Evolutionary conservation across 2,888 invertebrate species (phyloP), one percentile per base, ranked within the genome.

Genomic region (Elysia crispata): DNA sequence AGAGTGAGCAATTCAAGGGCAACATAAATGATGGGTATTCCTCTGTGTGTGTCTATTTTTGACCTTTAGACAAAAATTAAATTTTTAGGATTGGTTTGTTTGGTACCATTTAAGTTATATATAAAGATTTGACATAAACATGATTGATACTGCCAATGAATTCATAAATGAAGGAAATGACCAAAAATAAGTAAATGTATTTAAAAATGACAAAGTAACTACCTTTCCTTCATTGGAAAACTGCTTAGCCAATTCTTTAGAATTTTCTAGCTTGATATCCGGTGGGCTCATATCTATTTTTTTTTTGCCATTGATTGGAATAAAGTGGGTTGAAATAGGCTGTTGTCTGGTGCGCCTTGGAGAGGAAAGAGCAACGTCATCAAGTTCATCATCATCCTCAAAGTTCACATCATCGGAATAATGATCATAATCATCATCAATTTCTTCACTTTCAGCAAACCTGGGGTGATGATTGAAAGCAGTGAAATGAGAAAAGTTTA

Each of bases 221-320:
- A 90, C 90, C 86, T 89, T 88, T 76, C 86, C 86, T 50, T 86
- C 70, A 54, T 82, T 78, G 6, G 83, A 79, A 60, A 87, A 85
- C 83, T 85, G 87, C 8, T 77, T 81, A 1, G 89, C 89, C 73
- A 83, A 82, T 66, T 84, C 89, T 75, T 87, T 83, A 11, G 88
- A 85, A 33, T 81, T 84, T 70, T 86, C 85, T 0, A 90, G 83
- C n/a, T 88, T 83, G 66, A 86, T 85, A 66, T 91, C 90, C 3
- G 91, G 90, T 11, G 90, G 89, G 8, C 88, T 89, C 88, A 88
- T 89, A 76, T 90, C 87, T 25, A 90, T 83, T 15, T 81, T 77
- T 11, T 82, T 79, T 62, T 84, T 85, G 20, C 89, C 89, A 77
- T 89, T 89, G 20, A 81, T 79, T 20, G 85, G 81, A 81, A 86